These are phyloP conservation scores for Caenorhabditis panamensis DNA, from an alignment of 2,888 invertebrate genomes.

Conservation along the genomic window DNA sequence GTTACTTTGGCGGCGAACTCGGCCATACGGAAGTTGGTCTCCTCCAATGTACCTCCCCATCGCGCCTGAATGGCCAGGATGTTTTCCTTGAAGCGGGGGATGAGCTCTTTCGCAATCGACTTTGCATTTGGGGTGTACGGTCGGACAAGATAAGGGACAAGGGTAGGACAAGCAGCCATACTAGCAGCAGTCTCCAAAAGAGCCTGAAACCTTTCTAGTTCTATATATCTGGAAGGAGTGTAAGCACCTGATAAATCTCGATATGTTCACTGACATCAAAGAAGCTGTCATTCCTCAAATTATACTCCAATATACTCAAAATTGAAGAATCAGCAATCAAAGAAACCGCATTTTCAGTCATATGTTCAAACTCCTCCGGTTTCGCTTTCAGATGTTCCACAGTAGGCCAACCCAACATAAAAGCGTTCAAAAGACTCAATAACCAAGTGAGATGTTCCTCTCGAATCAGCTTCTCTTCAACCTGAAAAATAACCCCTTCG, in stretches of 20 bases:
- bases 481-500: slow-evolving; percentile 47
- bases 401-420: slow-evolving; percentile 65
- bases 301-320: slow-evolving; percentile 76
- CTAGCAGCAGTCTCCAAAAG: slow-evolving; percentile 77
- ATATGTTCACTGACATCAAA: slow-evolving; percentile 81
- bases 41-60: slow-evolving; percentile 74
- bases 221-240: background rate
- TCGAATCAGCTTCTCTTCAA: slow-evolving; percentile 77
- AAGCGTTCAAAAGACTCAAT: slow-evolving; percentile 76
- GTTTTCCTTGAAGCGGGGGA: slow-evolving; percentile 78
- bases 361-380: slow-evolving; percentile 53
- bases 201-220: slow-evolving; percentile 55
- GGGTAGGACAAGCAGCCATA: slow-evolving; percentile 71
- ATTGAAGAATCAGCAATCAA: slow-evolving; percentile 69
- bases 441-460: slow-evolving; percentile 81
- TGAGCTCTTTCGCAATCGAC: slow-evolving; percentile 78
- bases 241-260: slow-evolving; percentile 78
- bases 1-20: slow-evolving; percentile 78
- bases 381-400: slow-evolving; percentile 44
- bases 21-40: slow-evolving; percentile 79
- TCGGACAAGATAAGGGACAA: slow-evolving; percentile 75
- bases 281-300: slow-evolving; percentile 80
- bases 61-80: slow-evolving; percentile 73
- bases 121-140: slow-evolving; percentile 73
- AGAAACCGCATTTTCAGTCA: slow-evolving; percentile 58